Base-by-base conservation (phyloP, 2,888 invertebrate species). In the Gasteruption jaculator region DNA sequence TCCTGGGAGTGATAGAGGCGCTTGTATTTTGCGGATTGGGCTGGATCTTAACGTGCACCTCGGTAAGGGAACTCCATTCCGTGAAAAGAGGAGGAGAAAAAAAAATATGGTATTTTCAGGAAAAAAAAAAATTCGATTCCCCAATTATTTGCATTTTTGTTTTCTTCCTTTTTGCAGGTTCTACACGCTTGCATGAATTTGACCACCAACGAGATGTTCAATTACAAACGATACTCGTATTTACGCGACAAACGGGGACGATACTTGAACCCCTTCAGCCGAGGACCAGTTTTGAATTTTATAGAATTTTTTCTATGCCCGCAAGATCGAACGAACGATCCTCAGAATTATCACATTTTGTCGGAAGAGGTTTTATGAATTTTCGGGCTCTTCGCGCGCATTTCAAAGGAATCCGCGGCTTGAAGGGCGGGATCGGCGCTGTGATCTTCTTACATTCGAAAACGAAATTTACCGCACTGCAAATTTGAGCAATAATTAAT, bases 181-280 rank as follows among this genome's bases (percentile, higher is more conserved):
- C 75, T 91, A 15, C 91, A 93, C 68, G 91, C 91, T 8, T 87
- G 90, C 64, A 88, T 90, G 87, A 94, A 94, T 74, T 73, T 93
- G 45, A 93, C 94, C 5, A 92, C 92, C 31, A 94, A 93, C 69
- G 93, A 94, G 73, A 90, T 91, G 86, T 89, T 92, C 67, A 93
- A 93, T 73, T 89, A 89, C 69, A 91, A 91, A 65, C 78, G 92
- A 37, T 93, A 93, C 69, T 86, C 90, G 0, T 93, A 94, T 68
- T 71, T 94, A 48, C 77, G 91, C 39, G 92, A 93, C 68, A 90
- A 88, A 63, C 79, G 87, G 44, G 93, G 93, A 2, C 81, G 86
- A 48, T 93, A 91, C 68, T 83, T 86, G 63, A 94, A 93, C 73
- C 92, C 92, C 0, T 94, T 91, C 66, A 89, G 91, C n/a, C 77